A percentile compares a stretch with the other conserved stretches of the same genome.
These are phyloP conservation scores for Zaprionus camerounensis DNA, from an alignment of 1,140 invertebrate species.

Conservation along the genomic window DNA sequence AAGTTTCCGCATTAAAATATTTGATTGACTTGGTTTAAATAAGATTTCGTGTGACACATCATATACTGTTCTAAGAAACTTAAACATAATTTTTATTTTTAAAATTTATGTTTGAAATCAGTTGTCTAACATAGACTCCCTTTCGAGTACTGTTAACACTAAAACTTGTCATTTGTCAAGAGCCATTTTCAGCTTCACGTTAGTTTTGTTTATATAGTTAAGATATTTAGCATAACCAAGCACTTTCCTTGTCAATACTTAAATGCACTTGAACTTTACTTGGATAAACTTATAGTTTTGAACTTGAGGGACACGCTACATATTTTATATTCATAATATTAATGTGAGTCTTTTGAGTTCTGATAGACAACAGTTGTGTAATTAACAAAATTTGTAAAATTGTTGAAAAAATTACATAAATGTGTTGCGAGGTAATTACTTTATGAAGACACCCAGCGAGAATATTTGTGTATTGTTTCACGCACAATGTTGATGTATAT, in stretches of 20 bases:
- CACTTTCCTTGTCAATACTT: conserved; percentile 14
- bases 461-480: conserved; percentile 28
- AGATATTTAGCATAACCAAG: conserved; percentile 15
- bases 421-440: background rate
- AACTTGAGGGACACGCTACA: background rate
- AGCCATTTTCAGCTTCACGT: background rate
- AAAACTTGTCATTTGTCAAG: conserved; percentile 18
- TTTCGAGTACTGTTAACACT: conserved; percentile 1
- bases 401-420: background rate
- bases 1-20: conserved; percentile 8
- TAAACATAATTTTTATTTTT: background rate
- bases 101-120: background rate
- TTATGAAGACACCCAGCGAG: background rate
- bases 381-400: background rate
- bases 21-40: background rate
- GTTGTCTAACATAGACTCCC: background rate
- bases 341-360: background rate
- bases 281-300: background rate
- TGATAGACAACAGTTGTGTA: background rate
- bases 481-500: conserved; percentile 44
- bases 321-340: background rate
- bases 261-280: conserved; percentile 3
- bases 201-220: background rate
- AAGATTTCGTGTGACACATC: background rate
- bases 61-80: background rate